These are phyloP conservation scores for Zosterops borbonicus DNA, from an alignment of 2,113 vertebrate species.

Conservation along the genomic window DNA sequence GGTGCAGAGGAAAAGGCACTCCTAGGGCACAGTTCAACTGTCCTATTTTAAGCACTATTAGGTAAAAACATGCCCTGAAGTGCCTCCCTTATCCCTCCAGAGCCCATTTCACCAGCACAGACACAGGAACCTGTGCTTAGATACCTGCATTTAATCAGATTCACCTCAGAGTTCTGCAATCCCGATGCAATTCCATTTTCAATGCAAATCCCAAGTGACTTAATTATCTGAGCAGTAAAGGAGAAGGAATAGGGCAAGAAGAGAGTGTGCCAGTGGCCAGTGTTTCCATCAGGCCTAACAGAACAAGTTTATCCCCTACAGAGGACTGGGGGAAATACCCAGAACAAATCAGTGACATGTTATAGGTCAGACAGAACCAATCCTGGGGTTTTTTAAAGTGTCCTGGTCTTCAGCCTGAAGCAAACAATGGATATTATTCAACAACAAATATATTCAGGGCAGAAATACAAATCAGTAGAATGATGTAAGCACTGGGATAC, in stretches of 20 bases:
- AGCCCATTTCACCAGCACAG: not conserved
- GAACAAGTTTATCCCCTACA: not conserved
- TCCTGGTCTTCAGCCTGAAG: not conserved
- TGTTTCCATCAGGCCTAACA: not conserved
- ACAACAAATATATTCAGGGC: not conserved
- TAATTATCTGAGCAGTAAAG: not conserved
- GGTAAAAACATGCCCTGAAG: not conserved
- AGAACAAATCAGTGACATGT: not conserved
- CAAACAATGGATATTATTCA: not conserved
- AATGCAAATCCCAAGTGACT: not conserved
- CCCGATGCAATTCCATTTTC: not conserved
- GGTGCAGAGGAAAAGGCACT: not conserved
- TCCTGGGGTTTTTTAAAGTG: not conserved
- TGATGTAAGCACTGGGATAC: not conserved
- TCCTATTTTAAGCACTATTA: slow-evolving; percentile 4
- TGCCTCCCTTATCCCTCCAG: not conserved
- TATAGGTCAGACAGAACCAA: not conserved
- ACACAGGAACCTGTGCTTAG: not conserved
- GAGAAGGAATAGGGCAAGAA: not conserved
- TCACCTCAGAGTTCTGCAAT: not conserved
- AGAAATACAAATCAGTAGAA: slow-evolving; percentile 51
- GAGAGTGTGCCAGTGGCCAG: not conserved
- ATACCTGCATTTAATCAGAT: not conserved
- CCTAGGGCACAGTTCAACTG: slow-evolving; percentile 22
- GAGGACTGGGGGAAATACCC: not conserved